phyloP scores from a whole-genome alignment of 2,797 vertebrate species.

The Smutsia gigantea region DNA sequence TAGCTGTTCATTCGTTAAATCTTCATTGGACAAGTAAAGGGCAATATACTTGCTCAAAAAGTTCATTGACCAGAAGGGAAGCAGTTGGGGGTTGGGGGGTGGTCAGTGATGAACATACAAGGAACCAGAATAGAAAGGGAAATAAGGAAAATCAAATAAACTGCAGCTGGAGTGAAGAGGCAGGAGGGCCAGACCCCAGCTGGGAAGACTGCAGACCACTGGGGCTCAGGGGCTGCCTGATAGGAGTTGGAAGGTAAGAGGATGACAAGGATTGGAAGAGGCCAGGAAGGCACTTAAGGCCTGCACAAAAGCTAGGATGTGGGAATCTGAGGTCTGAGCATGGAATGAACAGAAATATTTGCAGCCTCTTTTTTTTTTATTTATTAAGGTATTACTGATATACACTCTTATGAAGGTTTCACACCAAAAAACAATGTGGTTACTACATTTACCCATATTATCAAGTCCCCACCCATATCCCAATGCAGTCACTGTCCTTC shows the following conservation, averaged over 20 bases:
- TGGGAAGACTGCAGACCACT: background rate
- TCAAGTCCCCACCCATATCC: no score
- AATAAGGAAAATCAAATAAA: background rate
- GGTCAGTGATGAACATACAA: background rate
- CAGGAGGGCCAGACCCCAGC: background rate
- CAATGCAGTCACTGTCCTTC: no score
- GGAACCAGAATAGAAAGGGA: background rate
- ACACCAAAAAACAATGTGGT: no score
- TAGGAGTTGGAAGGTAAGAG: background rate
- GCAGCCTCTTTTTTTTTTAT: background rate
- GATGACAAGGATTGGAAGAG: background rate
- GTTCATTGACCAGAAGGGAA: background rate
- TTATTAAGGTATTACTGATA: no score
- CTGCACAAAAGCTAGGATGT: background rate
- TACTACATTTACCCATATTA: no score
- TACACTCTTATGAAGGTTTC: no score
- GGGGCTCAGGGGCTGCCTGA: background rate
- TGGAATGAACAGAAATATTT: background rate
- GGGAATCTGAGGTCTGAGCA: background rate
- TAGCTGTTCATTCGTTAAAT: background rate
- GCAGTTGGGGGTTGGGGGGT: background rate
- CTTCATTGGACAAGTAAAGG: background rate
- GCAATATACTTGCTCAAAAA: background rate
- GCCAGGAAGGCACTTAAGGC: background rate
- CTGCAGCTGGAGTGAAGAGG: background rate